A percentile compares a stretch with the other conserved stretches of the same genome.
Conservation (phyloP, 1,140 invertebrate species). For the Oscheius sp. region DNA sequence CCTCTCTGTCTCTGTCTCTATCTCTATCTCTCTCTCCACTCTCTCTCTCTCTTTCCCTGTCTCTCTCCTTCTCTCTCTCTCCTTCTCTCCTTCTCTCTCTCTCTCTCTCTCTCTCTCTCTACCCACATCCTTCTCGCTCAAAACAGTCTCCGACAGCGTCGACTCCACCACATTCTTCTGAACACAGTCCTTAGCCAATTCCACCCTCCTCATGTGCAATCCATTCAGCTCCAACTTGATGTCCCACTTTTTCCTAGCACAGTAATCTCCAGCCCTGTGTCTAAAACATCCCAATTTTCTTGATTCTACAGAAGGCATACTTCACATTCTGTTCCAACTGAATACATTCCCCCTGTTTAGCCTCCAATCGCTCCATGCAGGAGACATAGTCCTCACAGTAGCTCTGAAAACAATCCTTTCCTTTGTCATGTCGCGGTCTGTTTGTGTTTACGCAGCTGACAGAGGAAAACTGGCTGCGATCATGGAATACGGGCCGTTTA, state of each 20-base stretch:
- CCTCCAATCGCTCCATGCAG: conserved; percentile 28
- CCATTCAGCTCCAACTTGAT: conserved; percentile 31
- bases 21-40: too few relatives aligned
- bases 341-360: conserved; percentile 28
- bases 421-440: too few relatives aligned
- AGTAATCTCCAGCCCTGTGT: not conserved
- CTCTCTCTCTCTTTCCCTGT: not conserved
- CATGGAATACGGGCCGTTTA: too few relatives aligned
- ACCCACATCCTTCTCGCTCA: conserved; percentile 3
- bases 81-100: not conserved
- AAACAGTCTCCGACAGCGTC: not conserved
- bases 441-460: too few relatives aligned
- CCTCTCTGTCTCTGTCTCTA: too few relatives aligned
- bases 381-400: conserved; percentile 27
- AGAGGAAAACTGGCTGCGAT: too few relatives aligned
- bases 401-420: conserved; percentile 1
- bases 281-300: not conserved
- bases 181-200: conserved; percentile 21
- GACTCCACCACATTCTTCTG: conserved; percentile 20
- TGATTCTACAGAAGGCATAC: not conserved
- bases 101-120: not conserved
- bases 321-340: conserved; percentile 18
- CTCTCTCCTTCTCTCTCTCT: not conserved
- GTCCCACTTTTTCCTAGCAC: conserved; percentile 22
- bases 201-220: conserved; percentile 31